Evolutionary conservation across 2,888 invertebrate species (phyloP).

Genomic region (Apotomis betuletana): DNA sequence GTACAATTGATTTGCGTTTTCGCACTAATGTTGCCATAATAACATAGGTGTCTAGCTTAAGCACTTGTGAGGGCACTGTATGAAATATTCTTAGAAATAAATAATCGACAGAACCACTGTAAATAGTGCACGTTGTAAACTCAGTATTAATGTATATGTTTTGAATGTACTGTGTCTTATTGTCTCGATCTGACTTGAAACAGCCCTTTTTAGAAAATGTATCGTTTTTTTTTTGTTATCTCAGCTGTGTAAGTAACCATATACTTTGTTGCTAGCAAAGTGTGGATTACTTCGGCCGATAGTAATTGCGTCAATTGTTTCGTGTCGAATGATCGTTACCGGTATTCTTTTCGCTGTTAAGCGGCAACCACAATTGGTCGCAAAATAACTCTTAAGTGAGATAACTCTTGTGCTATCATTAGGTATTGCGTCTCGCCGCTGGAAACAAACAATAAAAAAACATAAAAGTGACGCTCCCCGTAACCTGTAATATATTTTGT

Average conservation of each 20-base stretch:
- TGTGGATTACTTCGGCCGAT: constrained; percentile 54
- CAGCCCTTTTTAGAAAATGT: not conserved
- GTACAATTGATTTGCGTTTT: constrained; percentile 67
- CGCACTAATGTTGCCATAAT: constrained; percentile 73
- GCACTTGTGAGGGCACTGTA: constrained; percentile 47
- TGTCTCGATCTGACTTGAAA: constrained; percentile 24
- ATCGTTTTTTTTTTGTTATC: constrained; percentile 2
- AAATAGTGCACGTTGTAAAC: constrained; percentile 54
- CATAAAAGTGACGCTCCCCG: constrained; percentile 17
- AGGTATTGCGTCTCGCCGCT: constrained; percentile 12
- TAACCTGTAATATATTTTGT: constrained; percentile 40
- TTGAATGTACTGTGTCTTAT: constrained; percentile 33
- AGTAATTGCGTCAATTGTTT: constrained; percentile 4
- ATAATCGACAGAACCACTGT: constrained; percentile 61
- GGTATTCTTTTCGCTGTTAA: constrained; percentile 4
- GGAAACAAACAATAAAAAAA: constrained; percentile 5
- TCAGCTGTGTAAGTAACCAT: constrained; percentile 53
- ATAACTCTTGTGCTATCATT: constrained; percentile 15
- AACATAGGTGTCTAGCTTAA: constrained; percentile 57
- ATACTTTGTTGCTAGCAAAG: constrained; percentile 60
- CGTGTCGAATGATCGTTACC: constrained; percentile 1
- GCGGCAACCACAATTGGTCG: constrained; percentile 4
- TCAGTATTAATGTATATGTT: constrained; percentile 39
- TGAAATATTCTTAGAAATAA: constrained; percentile 29
- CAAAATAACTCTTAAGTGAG: constrained; percentile 12